A percentile compares a stretch with the other conserved stretches of the same genome.
These are phyloP conservation scores for Drosophila borealis DNA, from an alignment of 2,888 invertebrate species.

Conservation along the genomic window DNA sequence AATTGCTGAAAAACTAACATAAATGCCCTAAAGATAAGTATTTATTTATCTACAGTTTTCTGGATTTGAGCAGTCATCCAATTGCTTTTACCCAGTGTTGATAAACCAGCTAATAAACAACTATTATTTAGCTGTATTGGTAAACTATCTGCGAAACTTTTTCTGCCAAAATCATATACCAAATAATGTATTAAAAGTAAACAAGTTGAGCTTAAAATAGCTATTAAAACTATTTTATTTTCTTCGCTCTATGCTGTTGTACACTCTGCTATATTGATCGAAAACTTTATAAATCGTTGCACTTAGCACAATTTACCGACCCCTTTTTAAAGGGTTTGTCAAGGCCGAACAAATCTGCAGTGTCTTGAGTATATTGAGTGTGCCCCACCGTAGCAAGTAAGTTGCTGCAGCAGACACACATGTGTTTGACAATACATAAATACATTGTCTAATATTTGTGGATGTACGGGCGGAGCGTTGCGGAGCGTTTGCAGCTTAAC, in stretches of 20 bases:
- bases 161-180: too few relatives aligned
- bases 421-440: constrained; percentile 61
- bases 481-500: constrained; percentile 53
- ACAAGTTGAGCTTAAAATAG: too few relatives aligned
- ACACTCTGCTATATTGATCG: constrained; percentile 8
- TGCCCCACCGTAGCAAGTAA: neutral
- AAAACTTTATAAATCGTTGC: constrained; percentile 16
- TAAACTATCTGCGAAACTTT: neutral
- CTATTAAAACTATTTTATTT: too few relatives aligned
- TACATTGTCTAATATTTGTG: constrained; percentile 73
- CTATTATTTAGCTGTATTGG: neutral
- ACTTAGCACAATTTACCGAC: constrained; percentile 2
- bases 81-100: neutral
- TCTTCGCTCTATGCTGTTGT: neutral
- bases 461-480: constrained; percentile 28
- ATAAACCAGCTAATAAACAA: neutral
- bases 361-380: constrained; percentile 1
- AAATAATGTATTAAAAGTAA: too few relatives aligned
- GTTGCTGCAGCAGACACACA: constrained; percentile 4
- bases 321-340: constrained; percentile 3
- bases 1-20: too few relatives aligned
- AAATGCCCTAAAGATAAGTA: too few relatives aligned
- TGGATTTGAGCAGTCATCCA: neutral
- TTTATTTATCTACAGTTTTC: too few relatives aligned
- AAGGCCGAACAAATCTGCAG: constrained; percentile 3